A percentile compares a stretch with the other conserved stretches of the same genome.
These are phyloP conservation scores for Thymelicus sylvestris DNA, from an alignment of 2,888 invertebrate genomes.

Conservation along the genomic window DNA sequence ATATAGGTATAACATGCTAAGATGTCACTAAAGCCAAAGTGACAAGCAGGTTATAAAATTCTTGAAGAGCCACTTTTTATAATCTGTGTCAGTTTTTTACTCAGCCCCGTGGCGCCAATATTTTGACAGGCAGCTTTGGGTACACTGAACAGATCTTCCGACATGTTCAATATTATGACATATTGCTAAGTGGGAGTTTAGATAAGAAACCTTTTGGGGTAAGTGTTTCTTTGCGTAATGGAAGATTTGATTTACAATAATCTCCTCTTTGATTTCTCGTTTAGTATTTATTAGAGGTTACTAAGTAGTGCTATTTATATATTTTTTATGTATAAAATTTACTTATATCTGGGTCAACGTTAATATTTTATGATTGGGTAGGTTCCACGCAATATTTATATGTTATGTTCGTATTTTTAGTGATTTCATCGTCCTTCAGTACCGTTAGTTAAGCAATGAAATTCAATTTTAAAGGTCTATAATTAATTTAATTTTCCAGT, in stretches of 20 bases:
- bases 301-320: constrained; percentile 22
- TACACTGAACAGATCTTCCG: constrained; percentile 63
- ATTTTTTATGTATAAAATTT: too few relatives aligned
- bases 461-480: too few relatives aligned
- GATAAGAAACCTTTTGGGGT: constrained; percentile 65
- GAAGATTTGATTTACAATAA: constrained; percentile 38
- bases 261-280: constrained; percentile 40
- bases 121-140: constrained; percentile 63
- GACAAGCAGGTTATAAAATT: constrained; percentile 27
- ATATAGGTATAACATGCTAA: not conserved
- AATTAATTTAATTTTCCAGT: too few relatives aligned
- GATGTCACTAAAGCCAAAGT: constrained; percentile 22
- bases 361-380: too few relatives aligned
- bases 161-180: constrained; percentile 67
- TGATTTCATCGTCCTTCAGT: too few relatives aligned
- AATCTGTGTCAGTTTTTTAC: constrained; percentile 44
- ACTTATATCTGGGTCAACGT: too few relatives aligned
- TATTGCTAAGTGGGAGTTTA: constrained; percentile 69
- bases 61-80: constrained; percentile 39
- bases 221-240: constrained; percentile 44
- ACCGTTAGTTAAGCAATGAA: too few relatives aligned
- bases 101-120: constrained; percentile 63
- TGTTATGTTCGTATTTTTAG: too few relatives aligned
- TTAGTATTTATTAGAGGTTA: constrained; percentile 44
- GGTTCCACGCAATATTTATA: too few relatives aligned